These are phyloP conservation scores for Anorthoa munda DNA, from an alignment of 2,888 invertebrate species.

Conservation along the genomic window DNA sequence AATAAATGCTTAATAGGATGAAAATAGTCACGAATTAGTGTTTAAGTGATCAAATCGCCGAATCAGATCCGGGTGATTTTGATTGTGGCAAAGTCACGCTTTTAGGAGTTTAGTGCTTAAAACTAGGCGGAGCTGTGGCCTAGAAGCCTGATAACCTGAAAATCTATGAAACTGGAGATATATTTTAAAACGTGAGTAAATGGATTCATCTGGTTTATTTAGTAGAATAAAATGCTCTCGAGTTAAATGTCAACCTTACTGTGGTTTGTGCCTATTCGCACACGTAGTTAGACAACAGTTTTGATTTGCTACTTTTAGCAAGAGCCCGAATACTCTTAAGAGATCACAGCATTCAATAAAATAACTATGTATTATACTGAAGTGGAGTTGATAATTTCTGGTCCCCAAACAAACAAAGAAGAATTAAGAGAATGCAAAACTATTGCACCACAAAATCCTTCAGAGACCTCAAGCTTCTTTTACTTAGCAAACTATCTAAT, in stretches of 20 bases:
- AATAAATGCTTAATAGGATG: slow-evolving; percentile 26
- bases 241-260: background rate
- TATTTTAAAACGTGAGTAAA: background rate
- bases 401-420: no score
- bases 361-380: background rate
- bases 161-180: slow-evolving; percentile 4
- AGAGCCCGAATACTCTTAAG: no score
- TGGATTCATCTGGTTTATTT: background rate
- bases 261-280: background rate
- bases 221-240: background rate
- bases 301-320: no score
- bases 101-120: background rate
- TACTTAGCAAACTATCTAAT: slow-evolving; percentile 23
- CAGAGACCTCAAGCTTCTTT: background rate
- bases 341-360: no score
- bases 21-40: slow-evolving; percentile 30
- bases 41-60: slow-evolving; percentile 23
- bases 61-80: slow-evolving; percentile 44
- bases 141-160: slow-evolving; percentile 38
- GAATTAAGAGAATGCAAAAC: background rate
- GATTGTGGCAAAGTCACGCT: slow-evolving; percentile 19
- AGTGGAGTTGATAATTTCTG: background rate
- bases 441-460: no score
- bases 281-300: no score
- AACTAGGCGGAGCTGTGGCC: slow-evolving; percentile 16